Conservation (phyloP, 2,888 invertebrate genomes). For the Vesta saturnalis region DNA sequence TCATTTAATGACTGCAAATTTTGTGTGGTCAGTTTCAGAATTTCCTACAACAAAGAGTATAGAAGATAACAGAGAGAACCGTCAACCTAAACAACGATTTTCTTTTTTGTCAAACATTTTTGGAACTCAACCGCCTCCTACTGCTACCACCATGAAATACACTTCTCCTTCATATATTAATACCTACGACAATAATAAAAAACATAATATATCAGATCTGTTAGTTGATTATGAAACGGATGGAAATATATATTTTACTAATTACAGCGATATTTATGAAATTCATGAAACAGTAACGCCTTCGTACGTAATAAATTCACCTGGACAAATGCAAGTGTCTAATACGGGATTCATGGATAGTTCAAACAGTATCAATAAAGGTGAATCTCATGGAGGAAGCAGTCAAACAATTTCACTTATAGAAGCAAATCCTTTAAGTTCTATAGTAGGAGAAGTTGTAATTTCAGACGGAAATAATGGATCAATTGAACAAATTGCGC, state of each 20-base stretch:
- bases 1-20: not conserved
- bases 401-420: not conserved
- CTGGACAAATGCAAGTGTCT: no score
- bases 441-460: no score
- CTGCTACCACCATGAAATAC: not conserved
- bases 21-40: not conserved
- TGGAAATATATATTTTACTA: not conserved
- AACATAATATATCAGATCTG: not conserved
- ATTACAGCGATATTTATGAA: no score
- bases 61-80: no score
- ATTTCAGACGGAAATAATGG: not conserved
- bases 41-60: no score
- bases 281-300: no score
- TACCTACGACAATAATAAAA: not conserved
- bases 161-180: no score
- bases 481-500: not conserved
- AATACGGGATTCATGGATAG: not conserved
- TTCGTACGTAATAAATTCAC: no score
- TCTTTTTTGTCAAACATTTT: not conserved
- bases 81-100: not conserved
- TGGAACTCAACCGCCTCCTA: not conserved
- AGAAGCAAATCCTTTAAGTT: not conserved
- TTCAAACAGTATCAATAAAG: not conserved
- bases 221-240: not conserved
- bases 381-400: not conserved